Conservation (phyloP, 1,140 invertebrate genomes). For the Listronotus bonariensis region DNA sequence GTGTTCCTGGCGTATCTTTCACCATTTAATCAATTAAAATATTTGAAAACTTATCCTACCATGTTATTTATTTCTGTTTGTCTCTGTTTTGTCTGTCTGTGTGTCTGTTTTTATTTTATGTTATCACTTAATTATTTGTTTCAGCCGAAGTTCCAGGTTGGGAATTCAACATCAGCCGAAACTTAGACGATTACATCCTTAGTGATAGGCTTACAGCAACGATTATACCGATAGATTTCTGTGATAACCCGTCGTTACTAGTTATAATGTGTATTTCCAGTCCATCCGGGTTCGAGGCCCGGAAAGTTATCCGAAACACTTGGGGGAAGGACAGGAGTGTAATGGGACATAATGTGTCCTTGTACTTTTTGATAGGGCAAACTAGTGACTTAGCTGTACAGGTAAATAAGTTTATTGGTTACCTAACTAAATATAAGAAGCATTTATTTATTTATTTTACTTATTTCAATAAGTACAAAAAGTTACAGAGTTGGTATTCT, state of each 20-base stretch:
- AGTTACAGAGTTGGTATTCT: no score
- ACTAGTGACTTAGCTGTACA: conserved; percentile 61
- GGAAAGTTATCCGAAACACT: conserved; percentile 76
- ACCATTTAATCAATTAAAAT: no score
- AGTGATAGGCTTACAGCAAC: conserved; percentile 71
- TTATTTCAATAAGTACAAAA: no score
- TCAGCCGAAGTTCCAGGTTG: conserved; percentile 65
- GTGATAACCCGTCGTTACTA: conserved; percentile 63
- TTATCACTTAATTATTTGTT: not conserved
- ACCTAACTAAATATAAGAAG: no score
- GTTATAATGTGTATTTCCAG: conserved; percentile 77
- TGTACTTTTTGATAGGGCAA: conserved; percentile 64
- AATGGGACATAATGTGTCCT: conserved; percentile 54
- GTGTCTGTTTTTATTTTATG: no score
- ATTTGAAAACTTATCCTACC: no score
- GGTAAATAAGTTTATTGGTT: no score
- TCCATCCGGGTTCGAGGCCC: conserved; percentile 66
- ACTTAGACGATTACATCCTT: conserved; percentile 71
- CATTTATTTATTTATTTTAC: no score
- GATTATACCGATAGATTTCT: conserved; percentile 66
- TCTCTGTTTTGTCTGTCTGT: no score
- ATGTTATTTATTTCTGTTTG: no score
- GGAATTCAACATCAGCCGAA: conserved; percentile 72
- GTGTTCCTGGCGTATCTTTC: no score
- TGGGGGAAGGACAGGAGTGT: conserved; percentile 74